A percentile compares a stretch with the other conserved stretches of the same genome.
phyloP scores from a whole-genome alignment of 2,113 vertebrate species.

The Bucco capensis region DNA sequence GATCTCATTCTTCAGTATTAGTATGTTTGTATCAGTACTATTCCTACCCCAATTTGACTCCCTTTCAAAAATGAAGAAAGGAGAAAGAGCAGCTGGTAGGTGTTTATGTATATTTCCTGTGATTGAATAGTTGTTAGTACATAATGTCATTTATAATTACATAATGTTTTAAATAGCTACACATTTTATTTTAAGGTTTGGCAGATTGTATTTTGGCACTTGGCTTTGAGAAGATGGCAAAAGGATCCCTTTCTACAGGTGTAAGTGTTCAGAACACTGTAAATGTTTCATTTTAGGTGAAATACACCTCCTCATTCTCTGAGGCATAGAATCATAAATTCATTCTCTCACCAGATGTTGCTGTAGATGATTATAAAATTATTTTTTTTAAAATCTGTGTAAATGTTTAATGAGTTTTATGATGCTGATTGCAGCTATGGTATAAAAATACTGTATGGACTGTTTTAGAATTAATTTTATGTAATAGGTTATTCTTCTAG shows the following conservation, averaged over 20 bases:
- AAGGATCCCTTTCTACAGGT: slow-evolving; percentile 70
- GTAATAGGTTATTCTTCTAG: not conserved
- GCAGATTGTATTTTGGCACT: slow-evolving; percentile 90
- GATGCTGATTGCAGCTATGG: not conserved
- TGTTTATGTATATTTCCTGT: not conserved
- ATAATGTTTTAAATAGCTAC: not conserved
- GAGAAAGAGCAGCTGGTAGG: not conserved
- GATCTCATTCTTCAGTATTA: not conserved
- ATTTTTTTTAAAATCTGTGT: not conserved
- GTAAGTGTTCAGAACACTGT: slow-evolving; percentile 67
- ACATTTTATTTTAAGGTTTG: slow-evolving; percentile 77
- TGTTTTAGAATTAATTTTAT: not conserved
- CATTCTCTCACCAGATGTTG: not conserved
- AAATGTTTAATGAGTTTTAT: not conserved
- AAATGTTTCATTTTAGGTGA: not conserved
- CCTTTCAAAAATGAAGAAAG: not conserved
- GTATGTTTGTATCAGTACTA: not conserved
- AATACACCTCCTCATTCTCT: not conserved
- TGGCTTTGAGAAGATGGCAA: slow-evolving; percentile 95
- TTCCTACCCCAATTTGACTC: not conserved
- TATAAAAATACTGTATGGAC: not conserved
- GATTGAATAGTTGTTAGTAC: not conserved
- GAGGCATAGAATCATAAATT: not conserved
- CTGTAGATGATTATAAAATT: not conserved
- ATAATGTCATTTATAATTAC: not conserved